Base-by-base conservation (phyloP, 2,113 vertebrate genomes). In the Cyanistes caeruleus region DNA sequence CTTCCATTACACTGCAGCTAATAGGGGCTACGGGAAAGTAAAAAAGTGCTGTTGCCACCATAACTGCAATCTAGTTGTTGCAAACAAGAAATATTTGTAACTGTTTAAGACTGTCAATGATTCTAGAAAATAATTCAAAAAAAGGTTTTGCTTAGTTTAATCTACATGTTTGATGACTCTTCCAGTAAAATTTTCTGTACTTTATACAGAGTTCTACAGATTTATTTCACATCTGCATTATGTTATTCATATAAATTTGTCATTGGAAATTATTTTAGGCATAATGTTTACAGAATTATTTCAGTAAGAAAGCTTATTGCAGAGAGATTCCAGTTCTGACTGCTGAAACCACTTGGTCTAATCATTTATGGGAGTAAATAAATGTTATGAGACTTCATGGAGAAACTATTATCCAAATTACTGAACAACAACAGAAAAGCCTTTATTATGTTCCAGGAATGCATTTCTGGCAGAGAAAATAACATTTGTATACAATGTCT, bases 361-460 rank as follows among this genome's bases (percentile, higher is more conserved):
- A 89, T 97, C 88, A 90, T 96, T 97, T 97, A 90, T 73, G 73
- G 77, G 91, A 96, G 92, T 97, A 98, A 98, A 97, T 97, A 98
- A 98, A 98, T 96, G 95, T 98, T 98, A 96, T 97, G 95, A 96
- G 97, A 97, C 84, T 96, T 98, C 96, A 95, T 68, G 92, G 72
- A 97, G 93, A 97, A 98, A 95, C 95, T 95, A 97, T 97, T 97
- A 98, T 97, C 98, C 96, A 97, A 98, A 98, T 97, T 95, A 93
- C 96, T 95, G 96, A 97, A 92, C 89, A 95, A 96, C 84, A 95
- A 95, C 92, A 94, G 87, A 97, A 97, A 97, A 94, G 94, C 93
- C 91, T 96, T 97, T 94, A 92, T 96, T 97, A 75, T 72, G 90
- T 95, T 93, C 88, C 93, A 97, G 96, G 97, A 98, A 97, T 96